A percentile compares a stretch with the other conserved stretches of the same genome.
These are phyloP conservation scores for Melanotus villosus DNA, from an alignment of 2,888 invertebrate species.

Conservation along the genomic window DNA sequence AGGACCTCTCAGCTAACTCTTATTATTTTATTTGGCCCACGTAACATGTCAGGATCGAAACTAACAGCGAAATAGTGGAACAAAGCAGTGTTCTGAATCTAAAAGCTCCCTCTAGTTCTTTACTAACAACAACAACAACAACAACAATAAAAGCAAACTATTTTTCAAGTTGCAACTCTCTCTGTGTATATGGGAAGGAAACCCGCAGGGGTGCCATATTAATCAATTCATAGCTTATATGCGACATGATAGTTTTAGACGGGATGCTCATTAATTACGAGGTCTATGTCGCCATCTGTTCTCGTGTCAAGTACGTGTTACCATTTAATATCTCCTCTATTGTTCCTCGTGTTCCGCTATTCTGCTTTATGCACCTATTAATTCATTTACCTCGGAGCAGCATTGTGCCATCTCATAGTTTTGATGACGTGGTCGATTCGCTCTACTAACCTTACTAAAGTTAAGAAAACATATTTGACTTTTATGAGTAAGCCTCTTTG, in stretches of 20 bases:
- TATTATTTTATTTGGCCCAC: constrained; percentile 40
- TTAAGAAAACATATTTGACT: too few relatives aligned
- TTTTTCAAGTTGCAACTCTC: constrained; percentile 16
- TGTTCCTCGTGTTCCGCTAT: constrained; percentile 41
- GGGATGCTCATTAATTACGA: constrained; percentile 46
- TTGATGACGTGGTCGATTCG: constrained; percentile 2
- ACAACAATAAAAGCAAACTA: constrained; percentile 23
- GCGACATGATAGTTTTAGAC: constrained; percentile 46
- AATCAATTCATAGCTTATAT: constrained; percentile 47
- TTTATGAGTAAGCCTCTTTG: too few relatives aligned
- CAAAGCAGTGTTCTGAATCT: constrained; percentile 18
- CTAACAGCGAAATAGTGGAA: constrained; percentile 26
- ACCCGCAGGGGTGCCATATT: constrained; percentile 34
- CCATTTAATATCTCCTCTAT: constrained; percentile 47
- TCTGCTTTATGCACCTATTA: constrained; percentile 45
- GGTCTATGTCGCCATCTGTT: constrained; percentile 47
- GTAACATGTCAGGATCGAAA: constrained; percentile 23
- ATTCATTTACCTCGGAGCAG: constrained; percentile 35
- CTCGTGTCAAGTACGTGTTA: constrained; percentile 48
- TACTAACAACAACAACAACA: too few relatives aligned
- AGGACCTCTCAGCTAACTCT: constrained; percentile 17
- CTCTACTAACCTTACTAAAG: not conserved
- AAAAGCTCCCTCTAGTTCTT: constrained; percentile 15
- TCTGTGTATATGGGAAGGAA: not conserved
- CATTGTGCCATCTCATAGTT: not conserved